Evolutionary conservation across 2,797 vertebrate species (phyloP), one percentile per base, ranked within the genome.

Genomic region (Trachurus trachurus): DNA sequence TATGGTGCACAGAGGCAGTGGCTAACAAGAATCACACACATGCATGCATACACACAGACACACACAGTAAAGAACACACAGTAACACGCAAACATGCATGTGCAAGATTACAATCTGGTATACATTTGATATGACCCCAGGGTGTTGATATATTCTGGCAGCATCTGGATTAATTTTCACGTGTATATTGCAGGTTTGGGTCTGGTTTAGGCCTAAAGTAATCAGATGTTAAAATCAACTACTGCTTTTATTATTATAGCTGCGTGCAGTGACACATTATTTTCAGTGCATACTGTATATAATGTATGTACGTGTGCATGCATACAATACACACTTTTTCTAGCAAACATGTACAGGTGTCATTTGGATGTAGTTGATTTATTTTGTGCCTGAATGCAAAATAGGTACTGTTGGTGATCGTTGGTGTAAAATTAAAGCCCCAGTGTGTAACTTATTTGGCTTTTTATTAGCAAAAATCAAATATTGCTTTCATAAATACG

Each of bases 21-120:
- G 79, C 90, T 89, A 88, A 91, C 82, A 78, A 61, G 84, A 83
- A 87, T 87, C 81, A 87, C 86, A 89, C 87, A 92, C 86, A 87
- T 88, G 81, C 85, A 86, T 49, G 75, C 77, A 84, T 80, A 50
- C 47, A 37, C 37, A 57, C 42, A 34, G 26, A 71, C 29, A 68
- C 57, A 42, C 52, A 67, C 60, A 37, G 58, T 65, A 58, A 50
- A 31, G 49, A 52, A 68, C 57, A 42, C 52, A 67, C 60, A 37
- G 58, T 65, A 58, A 50, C 78, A 75, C 72, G 66, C 67, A 70
- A 66, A 74, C 68, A 80, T 81, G 83, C 62, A 66, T 79, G 83
- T 79, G 87, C 72, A 31, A 42, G 85, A 86, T 82, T 78, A 83
- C 2, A 9, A 79, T 69, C 81, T 76, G 19, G 60, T 69, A 66